Evolutionary conservation across 1,140 invertebrate genomes (phyloP), one percentile per base, ranked within the genome.

Genomic region (Leptinotarsa undecemlineata): DNA sequence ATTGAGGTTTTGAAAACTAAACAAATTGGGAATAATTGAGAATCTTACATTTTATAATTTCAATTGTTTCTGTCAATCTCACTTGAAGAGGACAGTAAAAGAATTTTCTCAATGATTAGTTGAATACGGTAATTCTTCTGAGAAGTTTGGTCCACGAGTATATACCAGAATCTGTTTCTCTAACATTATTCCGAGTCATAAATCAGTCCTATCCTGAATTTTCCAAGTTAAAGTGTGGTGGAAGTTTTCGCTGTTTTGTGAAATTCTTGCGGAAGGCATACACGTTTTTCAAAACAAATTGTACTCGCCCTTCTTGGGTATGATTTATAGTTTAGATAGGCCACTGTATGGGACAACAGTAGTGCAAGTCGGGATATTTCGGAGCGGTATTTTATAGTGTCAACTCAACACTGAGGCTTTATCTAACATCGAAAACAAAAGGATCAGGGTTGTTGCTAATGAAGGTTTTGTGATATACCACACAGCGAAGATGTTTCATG

Each of bases 381-480:
- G 51, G 51, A 17, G 51, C 15, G 51, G 17, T 17, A 57, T 57
- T 57, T 42, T 42, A 42, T 42, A 23, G 13, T 63, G 62, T 11
- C 23, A 21, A 63, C n/a, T 63, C 62, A 63, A 63, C 62, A 19
- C 62, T 19, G 5, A 23, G 62, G 62, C 23, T 63, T 63, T 63
- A 63, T 63, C 19, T 63, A 63, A 63, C 23, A 14, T 19, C 23
- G 23, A 14, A 20, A 23, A 63, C 62, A 63, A 23, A 63, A 20
- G 62, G 23, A 63, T 63, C 23, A 63, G 15, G 19, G 19, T 19
- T 63, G 23, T 63, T 63, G 62, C 62, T 63, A 63, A 63, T 63
- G 23, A 63, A 63, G 62, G 62, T 21, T 63, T 63, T 63, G 20
- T 14, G 62, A 63, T 63, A 21, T 42, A 42, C 33, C 33, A 19